Conservation (phyloP, 2,113 vertebrate genomes). For the Tetraodon nigroviridis region DNA sequence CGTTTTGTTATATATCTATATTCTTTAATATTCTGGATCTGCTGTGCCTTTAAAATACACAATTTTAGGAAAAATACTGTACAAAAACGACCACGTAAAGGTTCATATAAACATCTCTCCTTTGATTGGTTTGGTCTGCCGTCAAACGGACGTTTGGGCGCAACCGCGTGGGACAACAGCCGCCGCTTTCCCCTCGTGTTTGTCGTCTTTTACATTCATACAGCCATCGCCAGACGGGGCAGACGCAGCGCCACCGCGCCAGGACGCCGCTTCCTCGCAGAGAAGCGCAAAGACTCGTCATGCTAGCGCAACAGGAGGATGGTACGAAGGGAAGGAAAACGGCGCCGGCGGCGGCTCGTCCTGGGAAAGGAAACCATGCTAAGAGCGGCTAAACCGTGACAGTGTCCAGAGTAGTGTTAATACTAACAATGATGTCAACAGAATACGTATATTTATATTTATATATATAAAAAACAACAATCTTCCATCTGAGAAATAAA, state of each 20-base stretch:
- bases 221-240: conserved; percentile 58
- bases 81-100: conserved; percentile 85
- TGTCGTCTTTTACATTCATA: conserved; percentile 86
- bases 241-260: conserved; percentile 63
- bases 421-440: conserved; percentile 65
- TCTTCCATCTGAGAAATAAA: conserved; percentile 63
- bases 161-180: conserved; percentile 87
- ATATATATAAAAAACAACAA: conserved; percentile 45
- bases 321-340: neutral
- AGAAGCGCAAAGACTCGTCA: conserved; percentile 44
- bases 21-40: conserved; percentile 67
- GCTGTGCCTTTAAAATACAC: conserved; percentile 89
- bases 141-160: conserved; percentile 72
- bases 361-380: conserved; percentile 61
- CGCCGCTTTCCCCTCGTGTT: conserved; percentile 56
- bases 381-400: conserved; percentile 38
- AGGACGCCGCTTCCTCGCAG: conserved; percentile 40
- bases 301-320: conserved; percentile 54
- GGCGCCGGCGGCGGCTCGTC: conserved; percentile 17
- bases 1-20: conserved; percentile 50
- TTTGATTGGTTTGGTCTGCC: conserved; percentile 69
- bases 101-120: conserved; percentile 91
- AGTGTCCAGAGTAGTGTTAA: conserved; percentile 44
- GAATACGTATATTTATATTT: conserved; percentile 47
- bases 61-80: conserved; percentile 96